These are phyloP conservation scores for Manis crassicaudata DNA, from an alignment of 2,797 vertebrate species.

Conservation along the genomic window DNA sequence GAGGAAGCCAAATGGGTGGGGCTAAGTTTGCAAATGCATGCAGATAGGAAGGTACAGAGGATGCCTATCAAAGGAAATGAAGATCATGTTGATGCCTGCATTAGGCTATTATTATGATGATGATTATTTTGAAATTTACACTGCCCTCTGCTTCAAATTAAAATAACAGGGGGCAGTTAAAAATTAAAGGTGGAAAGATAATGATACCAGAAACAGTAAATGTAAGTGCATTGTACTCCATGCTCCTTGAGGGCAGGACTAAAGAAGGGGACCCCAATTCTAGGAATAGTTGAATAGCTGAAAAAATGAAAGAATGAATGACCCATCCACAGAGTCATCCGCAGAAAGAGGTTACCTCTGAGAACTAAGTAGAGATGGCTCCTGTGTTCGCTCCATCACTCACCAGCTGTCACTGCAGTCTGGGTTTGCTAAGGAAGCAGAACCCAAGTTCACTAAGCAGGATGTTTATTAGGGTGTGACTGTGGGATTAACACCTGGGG, in stretches of 20 bases:
- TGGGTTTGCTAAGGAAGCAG: not conserved
- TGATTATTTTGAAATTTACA: not conserved
- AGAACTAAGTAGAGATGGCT: not conserved
- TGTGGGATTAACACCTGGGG: not conserved
- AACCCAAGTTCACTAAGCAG: not conserved
- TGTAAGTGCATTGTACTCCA: not conserved
- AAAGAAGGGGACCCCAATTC: not conserved
- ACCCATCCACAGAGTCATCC: not conserved
- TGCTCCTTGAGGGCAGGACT: not conserved
- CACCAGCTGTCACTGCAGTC: fast-evolving
- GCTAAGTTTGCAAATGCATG: fast-evolving
- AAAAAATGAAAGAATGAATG: not conserved
- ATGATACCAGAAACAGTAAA: not conserved
- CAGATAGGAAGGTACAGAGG: not conserved
- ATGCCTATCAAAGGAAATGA: not conserved
- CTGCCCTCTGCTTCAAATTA: not conserved
- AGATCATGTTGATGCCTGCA: not conserved
- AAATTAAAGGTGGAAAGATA: not conserved
- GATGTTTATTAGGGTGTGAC: too few relatives aligned
- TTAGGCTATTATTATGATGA: not conserved
- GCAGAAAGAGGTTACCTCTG: not conserved
- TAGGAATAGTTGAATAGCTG: not conserved
- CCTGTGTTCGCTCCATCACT: not conserved
- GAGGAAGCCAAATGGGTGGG: not conserved
- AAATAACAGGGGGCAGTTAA: conserved; percentile 12